A percentile compares a stretch with the other conserved stretches of the same genome.
These are phyloP conservation scores for Dolichotis patagonum DNA, from an alignment of 2,113 vertebrate species.

Conservation along the genomic window DNA sequence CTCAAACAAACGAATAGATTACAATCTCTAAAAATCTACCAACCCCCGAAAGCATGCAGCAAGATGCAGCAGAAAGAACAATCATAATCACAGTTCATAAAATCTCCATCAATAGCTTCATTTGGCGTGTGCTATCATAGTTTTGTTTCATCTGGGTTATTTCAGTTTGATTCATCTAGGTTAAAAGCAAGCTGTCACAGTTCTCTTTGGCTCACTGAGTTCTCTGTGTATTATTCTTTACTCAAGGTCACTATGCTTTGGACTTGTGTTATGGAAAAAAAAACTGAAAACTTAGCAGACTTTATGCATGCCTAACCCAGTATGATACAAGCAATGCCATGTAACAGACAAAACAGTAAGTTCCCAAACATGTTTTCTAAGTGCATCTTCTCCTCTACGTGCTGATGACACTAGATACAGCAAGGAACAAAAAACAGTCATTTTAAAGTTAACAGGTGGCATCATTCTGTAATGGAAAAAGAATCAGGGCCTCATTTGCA, in stretches of 20 bases:
- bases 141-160: not conserved
- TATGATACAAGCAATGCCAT: not conserved
- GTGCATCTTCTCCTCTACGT: not conserved
- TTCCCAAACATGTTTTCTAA: not conserved
- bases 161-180: not conserved
- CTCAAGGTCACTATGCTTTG: not conserved
- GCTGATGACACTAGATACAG: conserved; percentile 5
- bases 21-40: not conserved
- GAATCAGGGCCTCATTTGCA: conserved; percentile 41
- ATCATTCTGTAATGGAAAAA: conserved; percentile 25
- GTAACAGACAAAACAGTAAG: not conserved
- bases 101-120: not conserved
- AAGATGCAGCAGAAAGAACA: not conserved
- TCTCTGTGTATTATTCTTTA: not conserved
- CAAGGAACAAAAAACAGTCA: conserved; percentile 60
- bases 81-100: not conserved
- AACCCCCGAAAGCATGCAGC: not conserved
- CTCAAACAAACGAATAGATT: not conserved
- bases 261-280: fast-evolving
- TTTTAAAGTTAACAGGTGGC: conserved; percentile 57
- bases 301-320: not conserved
- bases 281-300: not conserved
- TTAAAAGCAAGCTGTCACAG: not conserved
- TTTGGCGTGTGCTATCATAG: not conserved
- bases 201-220: not conserved